Base-by-base conservation (phyloP, 2,888 invertebrate species). In the Synanthedon tipuliformis region DNA sequence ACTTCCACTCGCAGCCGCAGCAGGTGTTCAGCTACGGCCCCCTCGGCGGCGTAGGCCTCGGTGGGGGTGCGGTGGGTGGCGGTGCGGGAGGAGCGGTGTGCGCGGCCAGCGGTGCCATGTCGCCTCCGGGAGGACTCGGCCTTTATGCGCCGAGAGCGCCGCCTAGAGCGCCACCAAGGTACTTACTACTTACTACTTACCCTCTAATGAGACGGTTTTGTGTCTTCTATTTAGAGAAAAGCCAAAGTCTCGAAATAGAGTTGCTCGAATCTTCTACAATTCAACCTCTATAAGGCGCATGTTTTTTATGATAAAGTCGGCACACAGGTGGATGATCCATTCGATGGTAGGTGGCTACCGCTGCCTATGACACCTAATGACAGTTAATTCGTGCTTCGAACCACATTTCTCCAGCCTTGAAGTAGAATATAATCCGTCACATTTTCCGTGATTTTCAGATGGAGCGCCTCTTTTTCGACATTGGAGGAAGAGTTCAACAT, bases 401-500 rank as follows among this genome's bases (percentile, higher is more conserved):
- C 8, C 1, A 34, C 27, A 34, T 34, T 8, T 34, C 27, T 34
- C 10, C 3, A 34, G 10, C 2, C 34, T 34, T 34, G 34, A 34
- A 34, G 10, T 34, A 34, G 10, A 34, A 8, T 10, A 34, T 3
- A 27, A 27, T 27, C 7, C 7, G 27, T 5, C 27, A 27, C 3
- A 34, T 34, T 34, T 34, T 34, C 27, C 27, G 27, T 34, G 10
- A 2, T 34, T 71, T 68, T 89, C 57, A 92, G 96, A 70, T 97
- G 97, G 97, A 95, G 93, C 75, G 91, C 94, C 52, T 93, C 95
- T 52, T 96, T 97, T 88, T 92, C 97, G 63, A 92, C 93, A 53
- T 87, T 96, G 68, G 98, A 98, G 75, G 97, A 97, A 75, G 97
- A 98, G 85, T 97, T 98, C 85, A 95, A 93, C 75, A 95, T 97